Evolutionary conservation across 1,140 invertebrate species (phyloP).

Genomic region (Bombus waltoni): DNA sequence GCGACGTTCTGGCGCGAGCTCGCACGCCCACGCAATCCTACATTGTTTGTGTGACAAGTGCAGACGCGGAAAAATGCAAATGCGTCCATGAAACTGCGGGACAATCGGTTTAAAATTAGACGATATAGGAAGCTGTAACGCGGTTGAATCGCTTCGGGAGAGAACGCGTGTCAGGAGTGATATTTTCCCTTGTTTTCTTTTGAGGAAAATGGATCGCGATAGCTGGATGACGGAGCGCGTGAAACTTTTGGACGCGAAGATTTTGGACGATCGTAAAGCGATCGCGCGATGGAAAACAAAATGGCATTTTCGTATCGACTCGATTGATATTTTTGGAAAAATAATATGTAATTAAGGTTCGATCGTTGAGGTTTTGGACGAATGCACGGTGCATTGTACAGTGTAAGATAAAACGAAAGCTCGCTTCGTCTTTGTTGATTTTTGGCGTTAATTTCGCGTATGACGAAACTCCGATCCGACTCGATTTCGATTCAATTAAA

Average conservation of each 20-base stretch:
- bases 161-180: background rate
- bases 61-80: slow-evolving; percentile 10
- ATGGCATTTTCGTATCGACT: too few species aligned
- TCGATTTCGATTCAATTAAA: background rate
- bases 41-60: slow-evolving; percentile 36
- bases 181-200: background rate
- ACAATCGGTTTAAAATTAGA: slow-evolving; percentile 25
- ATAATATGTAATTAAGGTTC: too few species aligned
- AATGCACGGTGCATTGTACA: too few species aligned
- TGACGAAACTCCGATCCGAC: background rate
- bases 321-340: background rate
- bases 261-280: background rate
- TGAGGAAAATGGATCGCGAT: background rate
- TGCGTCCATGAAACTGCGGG: background rate
- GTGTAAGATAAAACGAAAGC: too few species aligned
- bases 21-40: slow-evolving; percentile 6
- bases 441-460: background rate
- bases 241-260: background rate
- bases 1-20: background rate
- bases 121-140: background rate
- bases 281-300: background rate
- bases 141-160: background rate
- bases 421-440: background rate
- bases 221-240: background rate
- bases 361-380: too few species aligned